Percentiles rank a stretch among this genome's conserved stretches.
These are phyloP conservation scores for Scelioninae gen. 2 DNA, from an alignment of 2,888 invertebrate species.

Conservation along the genomic window DNA sequence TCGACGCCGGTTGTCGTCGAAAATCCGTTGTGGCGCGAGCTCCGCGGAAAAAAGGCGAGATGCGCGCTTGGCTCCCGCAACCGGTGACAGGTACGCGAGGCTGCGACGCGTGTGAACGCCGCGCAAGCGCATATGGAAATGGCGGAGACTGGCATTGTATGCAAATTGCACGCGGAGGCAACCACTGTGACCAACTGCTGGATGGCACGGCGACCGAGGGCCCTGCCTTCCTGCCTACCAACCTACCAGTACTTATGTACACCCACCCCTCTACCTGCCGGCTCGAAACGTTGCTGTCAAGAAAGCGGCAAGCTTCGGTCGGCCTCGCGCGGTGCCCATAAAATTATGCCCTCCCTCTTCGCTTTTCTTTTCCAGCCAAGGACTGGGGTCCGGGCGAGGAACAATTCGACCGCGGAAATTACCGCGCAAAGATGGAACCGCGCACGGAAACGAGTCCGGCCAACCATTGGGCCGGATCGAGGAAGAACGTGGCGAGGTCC, in stretches of 20 bases:
- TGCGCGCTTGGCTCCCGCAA: constrained; percentile 49
- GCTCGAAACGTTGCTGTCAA: constrained; percentile 72
- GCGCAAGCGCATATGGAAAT: constrained; percentile 71
- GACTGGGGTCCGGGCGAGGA: no score
- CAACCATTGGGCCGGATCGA: no score
- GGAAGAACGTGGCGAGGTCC: no score
- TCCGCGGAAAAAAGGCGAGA: constrained; percentile 41
- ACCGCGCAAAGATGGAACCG: no score
- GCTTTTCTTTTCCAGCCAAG: no score
- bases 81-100: constrained; percentile 64
- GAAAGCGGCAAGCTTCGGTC: constrained; percentile 70
- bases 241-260: constrained; percentile 54
- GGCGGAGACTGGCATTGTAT: constrained; percentile 72
- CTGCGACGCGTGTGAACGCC: constrained; percentile 71
- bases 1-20: no score
- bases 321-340: constrained; percentile 67
- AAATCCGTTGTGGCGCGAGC: no score
- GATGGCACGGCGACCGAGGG: constrained; percentile 46
- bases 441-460: no score
- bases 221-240: constrained; percentile 51
- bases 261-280: constrained; percentile 58
- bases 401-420: no score
- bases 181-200: constrained; percentile 70
- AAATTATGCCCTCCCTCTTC: no score
- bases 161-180: constrained; percentile 72